Evolutionary conservation across 2,113 vertebrate genomes (phyloP).

Genomic region (Megaceryle torquata): DNA sequence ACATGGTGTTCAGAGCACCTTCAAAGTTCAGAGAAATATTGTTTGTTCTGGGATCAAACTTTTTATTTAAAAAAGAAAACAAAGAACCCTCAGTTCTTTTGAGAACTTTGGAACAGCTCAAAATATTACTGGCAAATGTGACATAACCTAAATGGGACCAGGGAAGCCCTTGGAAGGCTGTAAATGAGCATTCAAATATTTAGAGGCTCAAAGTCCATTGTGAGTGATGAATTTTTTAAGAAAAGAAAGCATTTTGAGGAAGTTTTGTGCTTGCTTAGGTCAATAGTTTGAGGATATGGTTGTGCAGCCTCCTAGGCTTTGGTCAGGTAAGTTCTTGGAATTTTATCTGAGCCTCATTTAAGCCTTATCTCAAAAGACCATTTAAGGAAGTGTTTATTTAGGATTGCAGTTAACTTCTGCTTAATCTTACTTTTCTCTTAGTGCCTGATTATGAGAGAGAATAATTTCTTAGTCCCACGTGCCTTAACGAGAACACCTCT

Average conservation of each 20-base stretch:
- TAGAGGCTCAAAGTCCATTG: background rate
- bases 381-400: background rate
- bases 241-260: background rate
- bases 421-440: background rate
- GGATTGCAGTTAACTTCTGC: background rate
- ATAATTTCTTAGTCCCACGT: background rate
- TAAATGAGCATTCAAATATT: no score
- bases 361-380: background rate
- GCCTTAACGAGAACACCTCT: background rate
- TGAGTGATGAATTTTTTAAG: background rate
- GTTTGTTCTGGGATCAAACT: background rate
- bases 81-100: rapidly evolving
- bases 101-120: background rate
- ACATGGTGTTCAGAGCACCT: background rate
- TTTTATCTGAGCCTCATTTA: background rate
- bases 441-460: background rate
- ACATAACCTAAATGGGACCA: rapidly evolving
- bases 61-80: background rate
- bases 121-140: rapidly evolving
- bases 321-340: rapidly evolving
- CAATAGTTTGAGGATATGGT: rapidly evolving
- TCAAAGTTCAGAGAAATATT: background rate
- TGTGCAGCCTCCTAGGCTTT: background rate
- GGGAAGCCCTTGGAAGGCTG: background rate
- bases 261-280: rapidly evolving